phyloP scores from a whole-genome alignment of 2,888 invertebrate genomes.

The Erebia ligea region DNA sequence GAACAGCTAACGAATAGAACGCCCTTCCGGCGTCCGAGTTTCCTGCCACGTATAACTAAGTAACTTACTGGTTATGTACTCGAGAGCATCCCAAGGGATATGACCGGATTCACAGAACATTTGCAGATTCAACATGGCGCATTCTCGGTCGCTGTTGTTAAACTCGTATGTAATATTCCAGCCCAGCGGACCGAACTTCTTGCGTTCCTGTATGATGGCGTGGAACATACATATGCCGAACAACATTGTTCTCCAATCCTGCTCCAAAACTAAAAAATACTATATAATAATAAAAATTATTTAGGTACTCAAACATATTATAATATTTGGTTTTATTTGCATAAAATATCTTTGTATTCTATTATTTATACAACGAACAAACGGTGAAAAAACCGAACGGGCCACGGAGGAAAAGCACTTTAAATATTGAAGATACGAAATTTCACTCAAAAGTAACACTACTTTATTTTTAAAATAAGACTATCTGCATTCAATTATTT shows the following conservation, averaged over 20 bases:
- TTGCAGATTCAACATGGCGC: slow-evolving; percentile 92
- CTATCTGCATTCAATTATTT: too few relatives aligned
- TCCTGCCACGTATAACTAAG: neutral
- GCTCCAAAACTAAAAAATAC: slow-evolving; percentile 78
- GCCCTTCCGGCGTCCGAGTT: too few relatives aligned
- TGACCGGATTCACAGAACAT: slow-evolving; percentile 88
- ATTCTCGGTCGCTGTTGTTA: slow-evolving; percentile 95
- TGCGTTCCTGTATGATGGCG: slow-evolving; percentile 95
- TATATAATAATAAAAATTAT: too few relatives aligned
- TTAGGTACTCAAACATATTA: neutral
- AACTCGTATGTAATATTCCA: slow-evolving; percentile 98
- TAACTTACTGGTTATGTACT: slow-evolving; percentile 90
- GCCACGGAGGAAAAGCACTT: too few relatives aligned
- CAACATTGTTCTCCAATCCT: slow-evolving; percentile 89
- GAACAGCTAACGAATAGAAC: too few relatives aligned
- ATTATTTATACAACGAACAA: too few relatives aligned
- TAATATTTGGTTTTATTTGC: too few relatives aligned
- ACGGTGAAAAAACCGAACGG: too few relatives aligned
- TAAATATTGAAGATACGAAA: too few relatives aligned
- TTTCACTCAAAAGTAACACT: too few relatives aligned
- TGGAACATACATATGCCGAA: slow-evolving; percentile 96
- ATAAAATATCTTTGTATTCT: too few relatives aligned
- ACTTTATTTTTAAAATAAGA: too few relatives aligned
- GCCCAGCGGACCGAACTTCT: slow-evolving; percentile 95
- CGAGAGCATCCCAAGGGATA: slow-evolving; percentile 95